A percentile compares a stretch with the other conserved stretches of the same genome.
These are phyloP conservation scores for Apeltes quadracus DNA, from an alignment of 2,113 vertebrate species.

Conservation along the genomic window DNA sequence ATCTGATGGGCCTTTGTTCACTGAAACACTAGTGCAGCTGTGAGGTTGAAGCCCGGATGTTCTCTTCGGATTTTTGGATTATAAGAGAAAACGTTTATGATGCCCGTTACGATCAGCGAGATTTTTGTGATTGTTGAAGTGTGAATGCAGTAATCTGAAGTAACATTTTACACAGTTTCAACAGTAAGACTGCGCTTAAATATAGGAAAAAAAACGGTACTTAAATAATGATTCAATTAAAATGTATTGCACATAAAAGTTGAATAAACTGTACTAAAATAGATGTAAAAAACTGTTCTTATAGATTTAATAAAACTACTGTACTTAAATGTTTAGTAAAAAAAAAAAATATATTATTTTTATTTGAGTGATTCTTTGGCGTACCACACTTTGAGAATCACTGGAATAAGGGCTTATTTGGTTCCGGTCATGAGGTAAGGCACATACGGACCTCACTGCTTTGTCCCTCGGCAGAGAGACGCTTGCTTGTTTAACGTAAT, in stretches of 20 bases:
- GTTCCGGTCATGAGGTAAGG: background rate
- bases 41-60: background rate
- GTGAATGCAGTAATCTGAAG: background rate
- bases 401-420: background rate
- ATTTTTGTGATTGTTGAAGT: background rate
- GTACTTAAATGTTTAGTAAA: too few relatives aligned
- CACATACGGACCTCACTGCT: background rate
- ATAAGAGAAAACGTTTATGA: background rate
- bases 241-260: too few relatives aligned
- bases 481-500: constrained; percentile 16
- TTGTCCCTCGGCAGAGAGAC: background rate
- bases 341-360: too few relatives aligned
- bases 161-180: too few relatives aligned
- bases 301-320: too few relatives aligned
- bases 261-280: too few relatives aligned
- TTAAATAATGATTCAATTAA: too few relatives aligned
- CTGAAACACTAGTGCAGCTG: background rate
- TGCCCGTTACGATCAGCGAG: background rate
- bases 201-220: too few relatives aligned
- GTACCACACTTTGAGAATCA: too few relatives aligned
- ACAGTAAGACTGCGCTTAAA: too few relatives aligned
- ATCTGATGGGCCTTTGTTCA: background rate
- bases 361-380: too few relatives aligned
- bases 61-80: background rate
- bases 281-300: too few relatives aligned